Conservation (phyloP, 2,113 vertebrate genomes). For the Cathartes aura region DNA sequence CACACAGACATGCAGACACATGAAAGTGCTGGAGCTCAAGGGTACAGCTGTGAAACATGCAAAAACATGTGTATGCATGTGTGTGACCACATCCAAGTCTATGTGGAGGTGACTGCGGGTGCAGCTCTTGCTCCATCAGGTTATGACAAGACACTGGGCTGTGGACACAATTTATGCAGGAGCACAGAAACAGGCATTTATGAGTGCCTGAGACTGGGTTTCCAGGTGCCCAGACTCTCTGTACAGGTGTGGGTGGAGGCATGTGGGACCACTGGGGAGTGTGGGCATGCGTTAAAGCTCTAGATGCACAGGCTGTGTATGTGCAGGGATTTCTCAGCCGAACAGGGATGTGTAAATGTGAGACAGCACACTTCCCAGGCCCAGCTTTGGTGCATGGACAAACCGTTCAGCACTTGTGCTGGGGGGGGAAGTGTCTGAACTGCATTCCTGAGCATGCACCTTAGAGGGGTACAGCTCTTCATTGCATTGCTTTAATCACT, state of each 20-base stretch:
- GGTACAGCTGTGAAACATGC: background rate
- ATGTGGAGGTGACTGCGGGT: background rate
- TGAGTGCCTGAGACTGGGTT: background rate
- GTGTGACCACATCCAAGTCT: background rate
- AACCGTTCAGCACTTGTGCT: background rate
- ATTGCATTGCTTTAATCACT: background rate
- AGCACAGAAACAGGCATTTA: background rate
- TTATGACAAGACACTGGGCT: background rate
- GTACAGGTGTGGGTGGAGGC: background rate
- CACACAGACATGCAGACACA: background rate
- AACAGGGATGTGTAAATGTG: background rate
- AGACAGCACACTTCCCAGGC: background rate
- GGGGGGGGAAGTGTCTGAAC: background rate
- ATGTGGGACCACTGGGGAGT: background rate
- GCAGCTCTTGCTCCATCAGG: background rate
- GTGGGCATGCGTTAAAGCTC: background rate
- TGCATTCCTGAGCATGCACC: accelerated
- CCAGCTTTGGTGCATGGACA: background rate
- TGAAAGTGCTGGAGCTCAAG: background rate
- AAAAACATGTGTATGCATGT: background rate
- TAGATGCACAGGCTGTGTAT: background rate
- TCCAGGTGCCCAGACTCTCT: background rate
- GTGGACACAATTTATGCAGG: too few relatives aligned
- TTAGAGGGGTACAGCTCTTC: background rate
- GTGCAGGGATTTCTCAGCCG: background rate